A percentile compares a stretch with the other conserved stretches of the same genome.
Conservation (phyloP, 2,888 invertebrate genomes). For the Cylloceria caligata region DNA sequence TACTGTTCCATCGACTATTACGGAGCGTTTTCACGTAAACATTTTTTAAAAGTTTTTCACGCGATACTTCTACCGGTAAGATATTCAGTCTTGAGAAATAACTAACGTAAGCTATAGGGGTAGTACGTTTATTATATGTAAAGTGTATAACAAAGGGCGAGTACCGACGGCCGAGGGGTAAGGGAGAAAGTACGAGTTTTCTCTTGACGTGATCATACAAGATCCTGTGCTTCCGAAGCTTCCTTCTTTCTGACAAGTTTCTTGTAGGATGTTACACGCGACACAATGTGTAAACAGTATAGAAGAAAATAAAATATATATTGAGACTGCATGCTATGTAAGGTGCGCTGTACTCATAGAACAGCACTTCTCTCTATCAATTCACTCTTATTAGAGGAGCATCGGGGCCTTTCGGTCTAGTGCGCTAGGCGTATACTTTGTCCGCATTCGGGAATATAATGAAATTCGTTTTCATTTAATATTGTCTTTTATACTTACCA, state of each 20-base stretch:
- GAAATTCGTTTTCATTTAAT: conserved; percentile 67
- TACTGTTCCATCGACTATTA: neutral
- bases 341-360: too few species aligned
- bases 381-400: conserved; percentile 46
- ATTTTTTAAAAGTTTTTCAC: too few species aligned
- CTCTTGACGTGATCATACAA: neutral
- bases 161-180: conserved; percentile 10
- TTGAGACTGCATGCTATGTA: neutral
- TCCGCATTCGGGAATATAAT: conserved; percentile 52
- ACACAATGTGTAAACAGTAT: neutral
- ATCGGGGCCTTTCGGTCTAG: conserved; percentile 6
- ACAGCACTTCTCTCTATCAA: conserved; percentile 20
- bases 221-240: neutral
- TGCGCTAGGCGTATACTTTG: conserved; percentile 46
- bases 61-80: conserved; percentile 38
- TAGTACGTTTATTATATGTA: conserved; percentile 12
- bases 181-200: neutral
- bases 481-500: conserved; percentile 24
- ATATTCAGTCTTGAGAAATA: conserved; percentile 29
- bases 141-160: conserved; percentile 5
- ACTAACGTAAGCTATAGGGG: conserved; percentile 34
- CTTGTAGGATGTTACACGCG: neutral
- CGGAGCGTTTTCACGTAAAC: too few species aligned
- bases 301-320: neutral
- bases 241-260: neutral